phyloP scores from a whole-genome alignment of 2,888 invertebrate genomes.

The Drosophila hamatofila region DNA sequence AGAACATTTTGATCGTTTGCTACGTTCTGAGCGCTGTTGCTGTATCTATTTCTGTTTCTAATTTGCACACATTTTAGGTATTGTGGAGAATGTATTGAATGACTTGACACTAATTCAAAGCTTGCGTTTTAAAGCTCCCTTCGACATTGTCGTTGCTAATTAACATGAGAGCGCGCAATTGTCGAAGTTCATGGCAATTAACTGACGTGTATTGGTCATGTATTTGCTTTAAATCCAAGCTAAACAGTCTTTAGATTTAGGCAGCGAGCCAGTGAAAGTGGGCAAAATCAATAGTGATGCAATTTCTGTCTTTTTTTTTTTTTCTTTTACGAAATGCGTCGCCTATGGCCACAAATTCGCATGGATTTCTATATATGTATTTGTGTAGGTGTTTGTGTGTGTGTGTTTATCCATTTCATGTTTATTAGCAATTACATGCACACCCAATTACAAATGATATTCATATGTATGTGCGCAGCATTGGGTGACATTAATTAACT shows the following conservation, averaged over 20 bases:
- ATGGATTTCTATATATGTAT: conserved; percentile 25
- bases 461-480: neutral
- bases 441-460: neutral
- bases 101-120: conserved; percentile 63
- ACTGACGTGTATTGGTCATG: conserved; percentile 52
- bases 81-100: conserved; percentile 36
- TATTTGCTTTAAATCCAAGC: conserved; percentile 11
- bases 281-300: conserved; percentile 79
- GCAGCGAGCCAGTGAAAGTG: conserved; percentile 71
- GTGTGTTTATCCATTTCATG: conserved; percentile 34
- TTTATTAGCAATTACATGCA: conserved; percentile 30
- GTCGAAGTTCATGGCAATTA: conserved; percentile 56
- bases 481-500: conserved; percentile 28
- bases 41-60: conserved; percentile 43
- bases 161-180: conserved; percentile 60
- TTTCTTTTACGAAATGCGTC: conserved; percentile 39
- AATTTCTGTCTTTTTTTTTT: conserved; percentile 52
- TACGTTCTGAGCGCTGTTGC: conserved; percentile 16
- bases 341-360: conserved; percentile 42
- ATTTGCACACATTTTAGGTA: conserved; percentile 57
- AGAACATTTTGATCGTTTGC: conserved; percentile 34
- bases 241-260: conserved; percentile 28
- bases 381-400: conserved; percentile 12
- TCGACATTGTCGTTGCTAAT: conserved; percentile 33
- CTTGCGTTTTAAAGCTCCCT: conserved; percentile 46